Evolutionary conservation across 2,888 invertebrate species (phyloP).

Genomic region (Antheraea yamamai): DNA sequence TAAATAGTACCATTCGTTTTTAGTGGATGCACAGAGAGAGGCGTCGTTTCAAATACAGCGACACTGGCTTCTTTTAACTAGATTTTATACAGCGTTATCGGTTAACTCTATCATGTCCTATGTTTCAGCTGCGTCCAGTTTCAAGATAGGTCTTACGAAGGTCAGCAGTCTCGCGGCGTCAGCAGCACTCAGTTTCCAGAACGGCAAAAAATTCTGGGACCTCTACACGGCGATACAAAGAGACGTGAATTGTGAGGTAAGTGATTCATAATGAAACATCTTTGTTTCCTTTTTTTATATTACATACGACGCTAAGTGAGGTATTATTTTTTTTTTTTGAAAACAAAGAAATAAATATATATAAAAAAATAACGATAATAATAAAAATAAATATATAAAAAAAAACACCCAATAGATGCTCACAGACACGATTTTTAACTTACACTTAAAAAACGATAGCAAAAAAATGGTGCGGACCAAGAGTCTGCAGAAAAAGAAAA

Average conservation of each 20-base stretch:
- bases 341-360: too few relatives aligned
- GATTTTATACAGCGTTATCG: neutral
- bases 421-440: too few relatives aligned
- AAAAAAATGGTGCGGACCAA: too few relatives aligned
- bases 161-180: constrained; percentile 88
- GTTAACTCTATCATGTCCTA: neutral
- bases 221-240: constrained; percentile 89
- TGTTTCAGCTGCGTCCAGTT: constrained; percentile 82
- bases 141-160: constrained; percentile 88
- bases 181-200: constrained; percentile 88
- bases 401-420: too few relatives aligned
- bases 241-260: constrained; percentile 88
- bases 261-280: constrained; percentile 23
- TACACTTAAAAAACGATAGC: too few relatives aligned
- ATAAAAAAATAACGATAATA: too few relatives aligned
- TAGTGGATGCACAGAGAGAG: too few relatives aligned
- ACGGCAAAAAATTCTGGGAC: constrained; percentile 89
- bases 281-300: neutral
- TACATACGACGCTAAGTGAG: neutral
- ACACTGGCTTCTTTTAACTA: neutral
- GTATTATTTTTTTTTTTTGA: too few relatives aligned
- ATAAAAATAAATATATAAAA: too few relatives aligned
- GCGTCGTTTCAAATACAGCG: too few relatives aligned
- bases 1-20: too few relatives aligned
- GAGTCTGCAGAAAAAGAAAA: too few relatives aligned